Conservation (phyloP, 2,113 vertebrate genomes). For the Dendrocopos noguchii region DNA sequence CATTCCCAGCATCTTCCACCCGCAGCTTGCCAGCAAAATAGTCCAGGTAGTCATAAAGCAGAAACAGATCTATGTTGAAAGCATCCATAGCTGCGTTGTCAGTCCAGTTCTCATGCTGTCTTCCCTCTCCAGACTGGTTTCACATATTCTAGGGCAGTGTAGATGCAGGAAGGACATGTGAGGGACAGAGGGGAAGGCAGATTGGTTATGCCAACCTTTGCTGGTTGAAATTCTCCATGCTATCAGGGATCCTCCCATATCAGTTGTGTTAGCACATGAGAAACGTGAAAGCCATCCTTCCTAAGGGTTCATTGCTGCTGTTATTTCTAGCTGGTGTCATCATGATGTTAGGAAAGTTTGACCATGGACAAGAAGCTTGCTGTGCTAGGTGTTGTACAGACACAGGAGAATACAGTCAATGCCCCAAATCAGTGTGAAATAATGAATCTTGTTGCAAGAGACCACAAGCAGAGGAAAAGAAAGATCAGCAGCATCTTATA, state of each 20-base stretch:
- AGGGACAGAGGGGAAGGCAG: fast-evolving
- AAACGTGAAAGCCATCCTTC: not conserved
- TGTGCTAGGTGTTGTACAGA: fast-evolving
- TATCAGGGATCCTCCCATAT: not conserved
- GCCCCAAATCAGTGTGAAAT: not conserved
- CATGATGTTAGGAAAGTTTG: not conserved
- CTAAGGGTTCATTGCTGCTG: not conserved
- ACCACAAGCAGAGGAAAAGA: not conserved
- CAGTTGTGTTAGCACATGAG: not conserved
- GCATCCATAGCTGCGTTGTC: no score
- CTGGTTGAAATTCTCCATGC: not conserved
- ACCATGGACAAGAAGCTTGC: not conserved
- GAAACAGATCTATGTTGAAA: not conserved
- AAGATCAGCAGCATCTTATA: not conserved
- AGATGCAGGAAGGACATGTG: fast-evolving
- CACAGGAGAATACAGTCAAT: not conserved
- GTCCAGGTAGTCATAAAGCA: not conserved
- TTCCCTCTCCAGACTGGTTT: not conserved
- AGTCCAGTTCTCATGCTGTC: not conserved
- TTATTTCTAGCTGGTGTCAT: not conserved
- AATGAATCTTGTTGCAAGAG: not conserved
- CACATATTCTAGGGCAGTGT: fast-evolving
- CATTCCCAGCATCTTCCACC: not conserved
- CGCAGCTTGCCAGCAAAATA: not conserved
- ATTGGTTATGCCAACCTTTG: fast-evolving